Percentiles rank a stretch among this genome's conserved stretches.
Conservation (phyloP, 2,888 invertebrate genomes). For the Hymenopus coronatus region DNA sequence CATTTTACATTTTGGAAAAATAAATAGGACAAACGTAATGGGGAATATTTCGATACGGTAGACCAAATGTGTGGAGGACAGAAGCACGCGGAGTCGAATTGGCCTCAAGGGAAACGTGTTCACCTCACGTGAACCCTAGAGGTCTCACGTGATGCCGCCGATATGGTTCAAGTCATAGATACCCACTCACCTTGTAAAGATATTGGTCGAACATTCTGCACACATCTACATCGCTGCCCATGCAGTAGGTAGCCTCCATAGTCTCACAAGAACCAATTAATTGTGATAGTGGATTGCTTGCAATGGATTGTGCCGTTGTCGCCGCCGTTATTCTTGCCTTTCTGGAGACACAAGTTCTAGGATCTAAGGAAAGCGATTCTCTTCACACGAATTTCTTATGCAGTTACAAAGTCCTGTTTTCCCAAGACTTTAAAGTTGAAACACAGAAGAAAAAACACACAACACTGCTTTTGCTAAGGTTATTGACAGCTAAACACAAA, state of each 20-base stretch:
- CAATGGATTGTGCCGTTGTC: neutral
- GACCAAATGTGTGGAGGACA: neutral
- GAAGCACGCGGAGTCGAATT: neutral
- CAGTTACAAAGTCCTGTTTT: neutral
- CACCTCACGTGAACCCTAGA: neutral
- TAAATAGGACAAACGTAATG: too few species aligned
- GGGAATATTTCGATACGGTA: too few species aligned
- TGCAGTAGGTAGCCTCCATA: slow-evolving; percentile 64
- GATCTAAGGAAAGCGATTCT: neutral
- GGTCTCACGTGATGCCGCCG: neutral
- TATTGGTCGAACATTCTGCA: slow-evolving; percentile 67
- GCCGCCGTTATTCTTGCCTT: neutral
- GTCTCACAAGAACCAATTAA: slow-evolving; percentile 23
- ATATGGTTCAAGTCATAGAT: neutral
- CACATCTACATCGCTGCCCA: slow-evolving; percentile 56
- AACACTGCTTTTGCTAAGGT: neutral
- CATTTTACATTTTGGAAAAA: too few species aligned
- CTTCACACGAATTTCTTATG: neutral
- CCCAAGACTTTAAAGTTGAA: neutral
- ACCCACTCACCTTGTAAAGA: slow-evolving; percentile 57
- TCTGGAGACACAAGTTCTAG: neutral
- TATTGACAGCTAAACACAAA: neutral
- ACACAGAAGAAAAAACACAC: neutral
- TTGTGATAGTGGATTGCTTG: slow-evolving; percentile 8
- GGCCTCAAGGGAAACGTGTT: neutral